These are phyloP conservation scores for Caenorhabditis sp. DNA, from an alignment of 2,888 invertebrate genomes.

Conservation along the genomic window DNA sequence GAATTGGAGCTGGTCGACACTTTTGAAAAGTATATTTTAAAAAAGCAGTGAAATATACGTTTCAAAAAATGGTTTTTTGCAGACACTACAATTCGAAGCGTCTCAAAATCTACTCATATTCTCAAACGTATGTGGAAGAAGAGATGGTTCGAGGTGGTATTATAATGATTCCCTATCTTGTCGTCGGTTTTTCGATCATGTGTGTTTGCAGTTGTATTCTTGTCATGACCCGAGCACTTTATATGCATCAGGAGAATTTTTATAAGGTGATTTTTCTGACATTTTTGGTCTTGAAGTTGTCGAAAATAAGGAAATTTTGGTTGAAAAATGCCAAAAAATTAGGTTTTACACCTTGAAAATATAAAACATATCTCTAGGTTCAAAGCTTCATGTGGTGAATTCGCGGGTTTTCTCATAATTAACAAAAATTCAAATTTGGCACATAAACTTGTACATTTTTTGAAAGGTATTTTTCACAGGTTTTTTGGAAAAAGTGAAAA, in stretches of 20 bases:
- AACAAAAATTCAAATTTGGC: too few species aligned
- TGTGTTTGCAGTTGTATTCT: conserved; percentile 58
- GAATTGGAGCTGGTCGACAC: conserved; percentile 62
- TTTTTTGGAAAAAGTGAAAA: too few species aligned
- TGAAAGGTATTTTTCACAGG: too few species aligned
- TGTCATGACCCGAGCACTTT: conserved; percentile 60
- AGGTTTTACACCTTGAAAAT: too few species aligned
- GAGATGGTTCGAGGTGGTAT: conserved; percentile 65
- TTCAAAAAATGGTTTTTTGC: conserved; percentile 21
- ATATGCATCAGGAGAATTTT: conserved; percentile 66
- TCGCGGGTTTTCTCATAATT: too few species aligned
- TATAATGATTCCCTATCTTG: conserved; percentile 51
- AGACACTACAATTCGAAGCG: conserved; percentile 56
- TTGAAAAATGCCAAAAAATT: too few species aligned
- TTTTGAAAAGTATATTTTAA: conserved; percentile 50
- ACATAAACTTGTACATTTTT: too few species aligned
- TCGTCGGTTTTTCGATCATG: conserved; percentile 66
- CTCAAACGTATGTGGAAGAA: conserved; percentile 64
- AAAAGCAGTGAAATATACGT: neutral
- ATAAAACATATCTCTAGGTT: too few species aligned
- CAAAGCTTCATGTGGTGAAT: too few species aligned
- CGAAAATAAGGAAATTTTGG: too few species aligned
- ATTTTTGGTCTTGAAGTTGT: neutral
- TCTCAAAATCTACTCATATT: conserved; percentile 56
- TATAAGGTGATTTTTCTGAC: conserved; percentile 47